A percentile compares a stretch with the other conserved stretches of the same genome.
Conservation (phyloP, 2,797 vertebrate species). For the Anguilla megastoma region DNA sequence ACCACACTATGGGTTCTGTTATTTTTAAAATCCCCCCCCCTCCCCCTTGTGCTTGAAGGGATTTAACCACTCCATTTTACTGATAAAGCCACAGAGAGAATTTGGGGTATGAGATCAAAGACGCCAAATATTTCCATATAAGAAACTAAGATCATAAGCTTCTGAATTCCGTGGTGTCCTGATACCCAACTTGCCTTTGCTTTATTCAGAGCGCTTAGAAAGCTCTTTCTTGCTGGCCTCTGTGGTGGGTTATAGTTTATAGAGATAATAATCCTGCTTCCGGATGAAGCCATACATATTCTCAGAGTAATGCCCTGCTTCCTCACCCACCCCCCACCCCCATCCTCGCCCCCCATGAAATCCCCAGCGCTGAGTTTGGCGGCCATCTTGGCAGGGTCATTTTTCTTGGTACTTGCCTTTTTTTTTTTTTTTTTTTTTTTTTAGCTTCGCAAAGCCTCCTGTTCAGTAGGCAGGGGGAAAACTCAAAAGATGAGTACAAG, state of each 20-base stretch:
- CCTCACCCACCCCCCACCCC: not conserved
- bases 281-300: not conserved
- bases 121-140: not conserved
- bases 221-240: not conserved
- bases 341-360: not conserved
- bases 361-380: not conserved
- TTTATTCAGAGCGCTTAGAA: not conserved
- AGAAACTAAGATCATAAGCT: not conserved
- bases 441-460: not conserved
- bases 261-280: not conserved
- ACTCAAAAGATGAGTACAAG: slow-evolving; percentile 29
- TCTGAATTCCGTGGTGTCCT: not conserved
- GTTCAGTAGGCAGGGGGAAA: not conserved
- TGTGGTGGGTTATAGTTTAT: not conserved
- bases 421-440: not conserved
- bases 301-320: not conserved
- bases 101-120: not conserved
- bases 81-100: not conserved
- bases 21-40: not conserved
- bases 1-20: not conserved
- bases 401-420: not conserved
- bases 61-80: not conserved
- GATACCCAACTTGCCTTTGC: not conserved
- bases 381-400: not conserved
- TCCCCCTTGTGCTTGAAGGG: not conserved